Conservation (phyloP, 2,888 invertebrate genomes). For the Epinotia brunnichana region DNA sequence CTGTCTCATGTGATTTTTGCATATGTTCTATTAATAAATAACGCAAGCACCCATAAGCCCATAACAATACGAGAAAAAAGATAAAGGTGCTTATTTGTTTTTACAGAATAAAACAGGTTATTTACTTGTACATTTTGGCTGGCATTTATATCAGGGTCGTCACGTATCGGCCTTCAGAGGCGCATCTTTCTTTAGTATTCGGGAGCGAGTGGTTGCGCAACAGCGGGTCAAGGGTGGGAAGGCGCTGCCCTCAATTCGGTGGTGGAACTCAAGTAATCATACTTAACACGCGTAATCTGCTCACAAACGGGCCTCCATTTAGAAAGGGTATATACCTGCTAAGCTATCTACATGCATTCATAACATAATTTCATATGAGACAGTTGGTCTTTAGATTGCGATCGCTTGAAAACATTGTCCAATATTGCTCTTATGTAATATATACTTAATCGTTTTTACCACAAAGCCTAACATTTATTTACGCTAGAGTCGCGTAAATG, state of each 20-base stretch:
- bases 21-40: too few relatives aligned
- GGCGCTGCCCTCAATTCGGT: conserved; percentile 71
- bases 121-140: conserved; percentile 45
- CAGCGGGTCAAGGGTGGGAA: conserved; percentile 76
- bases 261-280: conserved; percentile 6
- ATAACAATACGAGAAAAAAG: not conserved
- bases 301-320: not conserved
- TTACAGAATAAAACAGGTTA: conserved; percentile 14
- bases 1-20: too few relatives aligned
- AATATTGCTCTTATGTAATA: too few relatives aligned
- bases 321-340: not conserved
- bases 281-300: not conserved
- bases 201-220: conserved; percentile 69
- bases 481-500: too few relatives aligned
- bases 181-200: conserved; percentile 62
- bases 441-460: too few relatives aligned
- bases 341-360: too few relatives aligned
- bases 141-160: conserved; percentile 62
- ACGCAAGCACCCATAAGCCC: too few relatives aligned
- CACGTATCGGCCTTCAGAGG: conserved; percentile 61
- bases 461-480: too few relatives aligned
- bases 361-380: too few relatives aligned
- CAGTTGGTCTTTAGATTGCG: too few relatives aligned
- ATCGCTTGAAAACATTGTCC: too few relatives aligned
- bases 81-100: not conserved